Evolutionary conservation across 1,140 invertebrate species (phyloP).

Genomic region (Trichogramma pretiosum): DNA sequence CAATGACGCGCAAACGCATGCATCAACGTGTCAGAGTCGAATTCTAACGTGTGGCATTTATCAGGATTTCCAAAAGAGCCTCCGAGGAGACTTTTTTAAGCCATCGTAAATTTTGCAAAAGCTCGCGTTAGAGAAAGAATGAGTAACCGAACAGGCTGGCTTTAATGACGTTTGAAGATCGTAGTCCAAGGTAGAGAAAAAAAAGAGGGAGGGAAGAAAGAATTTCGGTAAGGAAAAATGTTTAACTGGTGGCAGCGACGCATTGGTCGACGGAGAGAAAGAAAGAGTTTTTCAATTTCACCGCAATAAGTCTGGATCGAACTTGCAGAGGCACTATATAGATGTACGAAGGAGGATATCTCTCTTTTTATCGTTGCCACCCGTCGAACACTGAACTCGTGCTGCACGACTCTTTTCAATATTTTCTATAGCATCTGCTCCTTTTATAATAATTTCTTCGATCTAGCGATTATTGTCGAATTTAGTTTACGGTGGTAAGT

Average conservation of each 20-base stretch:
- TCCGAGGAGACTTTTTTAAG: conserved; percentile 40
- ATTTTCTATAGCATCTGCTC: too few relatives aligned
- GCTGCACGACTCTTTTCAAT: too few relatives aligned
- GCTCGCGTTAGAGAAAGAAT: conserved; percentile 1
- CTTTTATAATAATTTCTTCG: too few relatives aligned
- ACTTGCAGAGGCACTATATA: too few relatives aligned
- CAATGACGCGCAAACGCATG: too few relatives aligned
- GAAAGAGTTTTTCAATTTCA: conserved; percentile 14
- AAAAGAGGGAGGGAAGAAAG: not conserved
- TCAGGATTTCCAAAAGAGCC: conserved; percentile 41
- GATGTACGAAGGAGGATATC: too few relatives aligned
- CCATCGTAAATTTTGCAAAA: conserved; percentile 34
- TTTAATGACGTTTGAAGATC: conserved; percentile 31
- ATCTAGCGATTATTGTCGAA: too few relatives aligned
- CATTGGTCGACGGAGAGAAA: too few relatives aligned
- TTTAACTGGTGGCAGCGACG: not conserved
- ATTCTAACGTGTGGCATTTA: conserved; percentile 30
- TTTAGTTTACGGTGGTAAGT: too few relatives aligned
- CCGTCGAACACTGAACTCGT: too few relatives aligned
- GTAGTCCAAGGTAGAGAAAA: conserved; percentile 6
- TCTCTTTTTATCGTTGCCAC: too few relatives aligned
- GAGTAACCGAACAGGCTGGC: conserved; percentile 12
- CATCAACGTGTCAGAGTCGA: too few relatives aligned
- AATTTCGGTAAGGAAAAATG: conserved; percentile 12
- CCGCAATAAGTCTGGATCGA: conserved; percentile 15